A percentile compares a stretch with the other conserved stretches of the same genome.
Conservation (phyloP, 2,888 invertebrate genomes). For the Drosophila aldrichi region DNA sequence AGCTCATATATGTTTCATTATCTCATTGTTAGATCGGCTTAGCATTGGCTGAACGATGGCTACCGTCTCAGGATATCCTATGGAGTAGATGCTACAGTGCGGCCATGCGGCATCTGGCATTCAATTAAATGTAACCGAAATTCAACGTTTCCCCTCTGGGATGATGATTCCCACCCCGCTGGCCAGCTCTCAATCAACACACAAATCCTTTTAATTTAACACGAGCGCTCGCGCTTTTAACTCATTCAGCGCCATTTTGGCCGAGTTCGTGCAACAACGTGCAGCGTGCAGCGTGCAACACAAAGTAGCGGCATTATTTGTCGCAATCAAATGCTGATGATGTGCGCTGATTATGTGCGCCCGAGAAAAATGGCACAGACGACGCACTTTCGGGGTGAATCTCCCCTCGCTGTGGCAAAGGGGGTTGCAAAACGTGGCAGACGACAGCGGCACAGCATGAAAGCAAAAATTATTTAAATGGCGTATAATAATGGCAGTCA, state of each 20-base stretch:
- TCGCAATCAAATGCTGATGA: constrained; percentile 85
- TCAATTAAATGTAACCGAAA: constrained; percentile 13
- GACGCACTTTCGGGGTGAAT: constrained; percentile 37
- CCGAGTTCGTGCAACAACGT: constrained; percentile 2
- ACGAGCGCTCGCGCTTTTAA: constrained; percentile 55
- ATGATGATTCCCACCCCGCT: constrained; percentile 29
- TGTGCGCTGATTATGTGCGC: constrained; percentile 82
- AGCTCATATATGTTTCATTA: constrained; percentile 78
- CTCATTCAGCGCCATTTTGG: constrained; percentile 64
- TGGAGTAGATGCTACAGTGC: constrained; percentile 6
- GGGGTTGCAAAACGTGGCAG: constrained; percentile 60
- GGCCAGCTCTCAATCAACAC: constrained; percentile 73
- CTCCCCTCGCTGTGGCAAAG: not conserved
- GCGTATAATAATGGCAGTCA: constrained; percentile 84
- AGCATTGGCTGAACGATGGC: constrained; percentile 62
- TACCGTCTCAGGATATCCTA: constrained; percentile 38
- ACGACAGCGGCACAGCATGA: constrained; percentile 71
- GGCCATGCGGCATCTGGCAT: constrained; percentile 18
- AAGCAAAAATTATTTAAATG: constrained; percentile 84
- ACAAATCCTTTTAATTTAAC: constrained; percentile 82
- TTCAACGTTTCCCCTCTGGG: not conserved
- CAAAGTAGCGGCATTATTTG: constrained; percentile 85
- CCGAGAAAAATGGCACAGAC: constrained; percentile 68
- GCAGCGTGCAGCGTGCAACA: constrained; percentile 56
- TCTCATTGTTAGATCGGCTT: constrained; percentile 74